A percentile compares a stretch with the other conserved stretches of the same genome.
phyloP scores from a whole-genome alignment of 2,888 invertebrate species.

The Spodoptera littoralis region DNA sequence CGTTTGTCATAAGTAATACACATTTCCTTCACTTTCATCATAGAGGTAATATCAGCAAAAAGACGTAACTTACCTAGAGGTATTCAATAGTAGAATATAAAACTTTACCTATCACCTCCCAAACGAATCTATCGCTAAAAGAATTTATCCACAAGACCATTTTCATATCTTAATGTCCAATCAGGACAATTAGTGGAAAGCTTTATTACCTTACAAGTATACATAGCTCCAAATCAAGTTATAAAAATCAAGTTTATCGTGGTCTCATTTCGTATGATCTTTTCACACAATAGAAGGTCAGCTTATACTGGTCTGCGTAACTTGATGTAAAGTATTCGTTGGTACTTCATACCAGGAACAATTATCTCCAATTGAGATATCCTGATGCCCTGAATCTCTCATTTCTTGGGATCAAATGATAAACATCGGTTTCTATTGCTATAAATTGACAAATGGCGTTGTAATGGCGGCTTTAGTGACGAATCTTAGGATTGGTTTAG shows the following conservation, averaged over 20 bases:
- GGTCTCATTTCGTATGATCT: too few relatives aligned
- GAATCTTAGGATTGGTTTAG: too few relatives aligned
- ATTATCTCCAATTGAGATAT: conserved; percentile 54
- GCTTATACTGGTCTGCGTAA: too few relatives aligned
- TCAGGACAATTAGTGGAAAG: background rate
- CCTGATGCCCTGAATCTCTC: conserved; percentile 50
- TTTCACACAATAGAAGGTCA: too few relatives aligned
- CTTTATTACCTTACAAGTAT: background rate
- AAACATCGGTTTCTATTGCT: conserved; percentile 42
- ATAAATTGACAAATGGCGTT: conserved; percentile 40
- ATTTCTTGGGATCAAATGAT: conserved; percentile 53
- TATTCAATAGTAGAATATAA: too few relatives aligned
- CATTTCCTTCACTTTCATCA: too few relatives aligned
- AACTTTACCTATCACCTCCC: too few relatives aligned
- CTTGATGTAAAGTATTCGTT: background rate
- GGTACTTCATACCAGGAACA: conserved; percentile 34
- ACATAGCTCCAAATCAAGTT: background rate
- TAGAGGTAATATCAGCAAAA: too few relatives aligned
- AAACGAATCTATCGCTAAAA: too few relatives aligned
- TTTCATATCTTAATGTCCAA: background rate
- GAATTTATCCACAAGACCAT: background rate
- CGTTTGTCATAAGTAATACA: too few relatives aligned
- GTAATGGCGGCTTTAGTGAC: conserved; percentile 10
- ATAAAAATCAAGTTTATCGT: too few relatives aligned
- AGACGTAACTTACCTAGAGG: too few relatives aligned